These are phyloP conservation scores for Drosophila mettleri DNA, from an alignment of 2,888 invertebrate species.

Conservation along the genomic window DNA sequence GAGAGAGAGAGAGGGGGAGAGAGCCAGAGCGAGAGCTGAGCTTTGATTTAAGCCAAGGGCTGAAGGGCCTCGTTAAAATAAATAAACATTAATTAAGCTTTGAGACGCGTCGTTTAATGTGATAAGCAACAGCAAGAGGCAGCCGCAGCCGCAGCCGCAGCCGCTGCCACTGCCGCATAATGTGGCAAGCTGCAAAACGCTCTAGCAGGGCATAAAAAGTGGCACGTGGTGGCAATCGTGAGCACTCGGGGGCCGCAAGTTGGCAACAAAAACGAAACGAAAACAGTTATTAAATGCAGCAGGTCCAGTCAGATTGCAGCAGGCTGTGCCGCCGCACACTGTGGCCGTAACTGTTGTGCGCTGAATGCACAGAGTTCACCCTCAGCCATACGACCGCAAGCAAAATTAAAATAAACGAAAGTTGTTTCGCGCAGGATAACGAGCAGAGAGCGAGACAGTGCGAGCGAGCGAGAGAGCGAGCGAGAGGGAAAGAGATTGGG, in stretches of 20 bases:
- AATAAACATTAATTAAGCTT: constrained; percentile 76
- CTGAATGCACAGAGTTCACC: constrained; percentile 9
- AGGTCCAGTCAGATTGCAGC: constrained; percentile 76
- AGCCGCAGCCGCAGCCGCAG: constrained; percentile 15
- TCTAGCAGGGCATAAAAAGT: constrained; percentile 51
- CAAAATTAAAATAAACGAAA: constrained; percentile 80
- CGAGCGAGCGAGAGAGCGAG: not conserved
- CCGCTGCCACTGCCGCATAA: constrained; percentile 33
- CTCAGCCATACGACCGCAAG: constrained; percentile 58
- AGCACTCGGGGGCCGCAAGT: constrained; percentile 61
- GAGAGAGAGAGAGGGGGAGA: not conserved
- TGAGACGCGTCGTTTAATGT: constrained; percentile 61
- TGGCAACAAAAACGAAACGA: constrained; percentile 65
- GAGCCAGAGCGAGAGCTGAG: not conserved
- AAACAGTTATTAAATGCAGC: constrained; percentile 80
- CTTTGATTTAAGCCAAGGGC: constrained; percentile 58
- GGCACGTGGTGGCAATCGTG: constrained; percentile 71
- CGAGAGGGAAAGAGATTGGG: constrained; percentile 10
- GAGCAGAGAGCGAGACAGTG: constrained; percentile 12
- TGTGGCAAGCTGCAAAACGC: constrained; percentile 70
- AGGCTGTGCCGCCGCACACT: constrained; percentile 37
- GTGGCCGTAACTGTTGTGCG: constrained; percentile 16
- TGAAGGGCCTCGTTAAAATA: constrained; percentile 60
- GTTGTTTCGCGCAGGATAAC: constrained; percentile 74
- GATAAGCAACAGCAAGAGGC: constrained; percentile 52